Evolutionary conservation across 2,888 invertebrate species (phyloP), one percentile per base, ranked within the genome.

Genomic region (Anthrax anthrax): DNA sequence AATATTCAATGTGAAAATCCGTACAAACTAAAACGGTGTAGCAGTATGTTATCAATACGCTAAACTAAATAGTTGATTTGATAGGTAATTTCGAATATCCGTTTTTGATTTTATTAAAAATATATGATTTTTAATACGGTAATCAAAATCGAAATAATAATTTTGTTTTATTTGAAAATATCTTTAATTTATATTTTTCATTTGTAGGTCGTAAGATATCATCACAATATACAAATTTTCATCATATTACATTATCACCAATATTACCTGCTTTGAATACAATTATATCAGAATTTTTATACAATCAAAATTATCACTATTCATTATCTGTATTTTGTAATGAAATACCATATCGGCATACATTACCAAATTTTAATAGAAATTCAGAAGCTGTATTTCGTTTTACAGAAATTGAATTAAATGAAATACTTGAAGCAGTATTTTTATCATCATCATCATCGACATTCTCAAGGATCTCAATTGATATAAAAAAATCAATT

Each of bases 251-350:
- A 2, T 50, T 61, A 19, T 60, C 60, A 1, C 64, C 67, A 2
- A 39, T 67, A 39, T 50, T 58, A 6, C 46, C 64, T 47, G 60
- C 58, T 0, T 43, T 67, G 39, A 63, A 67, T 48, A 64, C 64
- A 2, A 55, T 68, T n/a, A 63, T 67, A 1, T 64, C 66, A 1
- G 68, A 68, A 49, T 68, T 67, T 46, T 58, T 69, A 4, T 64
- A 65, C 47, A 58, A 58, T 8, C 62, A 67, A 49, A 63, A 65
- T 47, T 67, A 64, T 42, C 67, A 65, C 46, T 67, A 63, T 37
- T 57, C 66, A 10, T 52, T 68, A 10, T 67, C 68, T 2, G 65
- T 67, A 12, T 67, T 63, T 55, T 62, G 62, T 49, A 62, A 63
- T 3, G 68, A 69, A 55, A 58, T 62, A 23, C 65, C 65, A 4